Conservation (phyloP, 2,113 vertebrate species). For the Psephotus haematonotus region DNA sequence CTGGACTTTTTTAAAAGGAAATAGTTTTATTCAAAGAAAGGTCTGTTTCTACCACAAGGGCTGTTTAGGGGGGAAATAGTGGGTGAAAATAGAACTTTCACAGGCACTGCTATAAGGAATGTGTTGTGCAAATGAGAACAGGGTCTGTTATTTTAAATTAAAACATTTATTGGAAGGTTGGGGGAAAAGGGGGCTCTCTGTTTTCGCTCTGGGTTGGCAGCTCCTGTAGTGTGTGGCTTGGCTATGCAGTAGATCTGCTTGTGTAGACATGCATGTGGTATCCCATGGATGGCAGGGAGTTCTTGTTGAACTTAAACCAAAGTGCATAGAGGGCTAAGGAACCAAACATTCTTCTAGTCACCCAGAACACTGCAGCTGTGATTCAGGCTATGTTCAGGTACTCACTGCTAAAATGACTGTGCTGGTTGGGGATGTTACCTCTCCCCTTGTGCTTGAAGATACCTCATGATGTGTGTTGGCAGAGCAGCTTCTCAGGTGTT, state of each 20-base stretch:
- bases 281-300: not conserved
- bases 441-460: not conserved
- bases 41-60: slow-evolving; percentile 32
- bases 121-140: not conserved
- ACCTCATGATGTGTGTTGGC: rapidly evolving
- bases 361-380: not conserved
- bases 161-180: not conserved
- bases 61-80: slow-evolving; percentile 13
- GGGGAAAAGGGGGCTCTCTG: not conserved
- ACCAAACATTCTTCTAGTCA: not conserved
- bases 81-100: slow-evolving; percentile 26
- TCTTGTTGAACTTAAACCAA: not conserved
- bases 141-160: not conserved
- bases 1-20: slow-evolving; percentile 14
- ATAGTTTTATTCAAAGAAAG: slow-evolving; percentile 58
- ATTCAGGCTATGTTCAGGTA: not conserved
- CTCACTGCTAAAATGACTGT: not conserved
- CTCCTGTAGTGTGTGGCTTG: not conserved
- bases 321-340: not conserved
- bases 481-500: not conserved
- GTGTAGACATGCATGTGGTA: not conserved
- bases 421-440: not conserved
- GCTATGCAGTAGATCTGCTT: not conserved
- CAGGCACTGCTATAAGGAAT: not conserved
- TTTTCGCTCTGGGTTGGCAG: not conserved